These are phyloP conservation scores for Celastrina argiolus DNA, from an alignment of 2,888 invertebrate species.

Conservation along the genomic window DNA sequence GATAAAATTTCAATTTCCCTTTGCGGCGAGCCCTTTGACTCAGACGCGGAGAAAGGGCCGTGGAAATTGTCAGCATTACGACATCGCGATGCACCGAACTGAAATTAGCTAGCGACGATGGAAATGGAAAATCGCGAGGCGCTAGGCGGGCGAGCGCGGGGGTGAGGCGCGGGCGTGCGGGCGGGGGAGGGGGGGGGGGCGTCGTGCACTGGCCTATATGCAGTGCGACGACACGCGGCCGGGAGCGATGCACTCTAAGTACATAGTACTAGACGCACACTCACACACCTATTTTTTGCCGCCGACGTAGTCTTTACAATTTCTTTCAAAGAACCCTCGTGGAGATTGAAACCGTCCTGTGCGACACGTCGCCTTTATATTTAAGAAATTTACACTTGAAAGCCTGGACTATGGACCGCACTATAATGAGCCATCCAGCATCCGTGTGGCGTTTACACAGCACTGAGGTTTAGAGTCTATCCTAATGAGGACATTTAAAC, in stretches of 20 bases:
- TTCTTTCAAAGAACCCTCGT: conserved; percentile 57
- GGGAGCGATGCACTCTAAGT: conserved; percentile 76
- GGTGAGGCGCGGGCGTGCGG: conserved; percentile 30
- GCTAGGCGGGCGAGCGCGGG: conserved; percentile 45
- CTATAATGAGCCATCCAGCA: not conserved
- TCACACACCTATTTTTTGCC: conserved; percentile 64
- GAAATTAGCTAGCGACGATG: conserved; percentile 65
- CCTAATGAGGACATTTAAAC: not conserved
- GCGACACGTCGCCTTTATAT: conserved; percentile 34
- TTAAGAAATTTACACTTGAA: conserved; percentile 34
- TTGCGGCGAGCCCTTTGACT: conserved; percentile 45
- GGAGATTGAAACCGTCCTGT: conserved; percentile 53
- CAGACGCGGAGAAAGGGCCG: conserved; percentile 59
- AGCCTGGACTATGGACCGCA: conserved; percentile 18
- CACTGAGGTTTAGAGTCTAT: not conserved
- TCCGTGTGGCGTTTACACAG: not conserved
- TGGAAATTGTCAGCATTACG: conserved; percentile 63
- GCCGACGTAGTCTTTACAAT: conserved; percentile 57
- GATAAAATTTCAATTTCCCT: conserved; percentile 28
- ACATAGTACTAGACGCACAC: conserved; percentile 72
- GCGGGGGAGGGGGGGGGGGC: conserved; percentile 45
- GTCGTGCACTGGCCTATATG: conserved; percentile 78
- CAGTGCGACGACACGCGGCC: conserved; percentile 76
- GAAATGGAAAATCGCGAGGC: conserved; percentile 75
- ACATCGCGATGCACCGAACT: conserved; percentile 50